A percentile compares a stretch with the other conserved stretches of the same genome.
phyloP scores from a whole-genome alignment of 2,888 invertebrate genomes.

The Drosophila recens region DNA sequence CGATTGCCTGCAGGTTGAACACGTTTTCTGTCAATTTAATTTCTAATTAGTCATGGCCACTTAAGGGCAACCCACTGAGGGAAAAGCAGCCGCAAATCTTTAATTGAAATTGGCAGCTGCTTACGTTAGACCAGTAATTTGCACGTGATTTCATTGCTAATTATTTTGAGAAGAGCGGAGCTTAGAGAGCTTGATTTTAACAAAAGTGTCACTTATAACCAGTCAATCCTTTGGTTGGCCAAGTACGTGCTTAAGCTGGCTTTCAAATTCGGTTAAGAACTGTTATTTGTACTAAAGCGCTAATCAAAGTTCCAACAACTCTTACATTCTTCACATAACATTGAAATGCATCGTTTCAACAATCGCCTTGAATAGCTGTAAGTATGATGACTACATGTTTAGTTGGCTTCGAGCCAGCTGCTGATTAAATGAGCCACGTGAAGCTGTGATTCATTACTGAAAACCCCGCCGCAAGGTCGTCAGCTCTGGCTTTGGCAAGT shows the following conservation, averaged over 20 bases:
- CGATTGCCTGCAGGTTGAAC: constrained; percentile 47
- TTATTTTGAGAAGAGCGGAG: constrained; percentile 48
- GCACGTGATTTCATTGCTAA: constrained; percentile 76
- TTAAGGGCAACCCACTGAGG: constrained; percentile 39
- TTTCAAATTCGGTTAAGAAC: constrained; percentile 12
- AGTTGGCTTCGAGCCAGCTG: constrained; percentile 25
- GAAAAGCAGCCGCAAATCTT: constrained; percentile 34
- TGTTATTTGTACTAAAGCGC: constrained; percentile 39
- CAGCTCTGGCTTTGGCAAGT: constrained; percentile 27
- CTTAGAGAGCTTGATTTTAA: not conserved
- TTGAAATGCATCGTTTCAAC: constrained; percentile 11
- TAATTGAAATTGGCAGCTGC: constrained; percentile 78
- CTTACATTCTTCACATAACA: constrained; percentile 32
- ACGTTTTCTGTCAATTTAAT: constrained; percentile 77
- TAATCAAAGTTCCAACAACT: constrained; percentile 48
- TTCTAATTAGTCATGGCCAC: constrained; percentile 75
- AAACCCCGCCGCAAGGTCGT: constrained; percentile 44
- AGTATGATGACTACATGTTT: constrained; percentile 18
- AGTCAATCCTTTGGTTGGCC: not conserved
- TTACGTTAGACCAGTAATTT: constrained; percentile 54
- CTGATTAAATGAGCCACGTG: constrained; percentile 52
- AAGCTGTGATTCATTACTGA: constrained; percentile 50
- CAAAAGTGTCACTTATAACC: constrained; percentile 48
- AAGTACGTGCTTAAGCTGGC: constrained; percentile 25
- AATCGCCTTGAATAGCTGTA: constrained; percentile 30